phyloP scores from a whole-genome alignment of 2,797 vertebrate genomes.

The Hapalemur alaotrensis region DNA sequence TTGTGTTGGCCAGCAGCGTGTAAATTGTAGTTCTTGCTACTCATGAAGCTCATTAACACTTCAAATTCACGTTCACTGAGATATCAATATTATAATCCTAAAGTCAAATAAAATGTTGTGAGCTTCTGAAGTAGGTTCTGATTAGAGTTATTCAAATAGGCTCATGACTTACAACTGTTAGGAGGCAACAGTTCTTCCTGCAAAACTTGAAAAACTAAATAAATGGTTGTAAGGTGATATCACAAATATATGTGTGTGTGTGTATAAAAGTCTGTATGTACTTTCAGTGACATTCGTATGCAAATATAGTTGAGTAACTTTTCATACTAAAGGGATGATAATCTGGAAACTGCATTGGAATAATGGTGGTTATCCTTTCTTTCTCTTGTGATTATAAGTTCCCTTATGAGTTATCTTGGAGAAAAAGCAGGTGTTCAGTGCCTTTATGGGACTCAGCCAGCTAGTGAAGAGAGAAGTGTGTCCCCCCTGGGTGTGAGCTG shows the following conservation, averaged over 20 bases:
- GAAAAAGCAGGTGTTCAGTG: neutral
- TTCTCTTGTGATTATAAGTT: neutral
- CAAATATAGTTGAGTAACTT: neutral
- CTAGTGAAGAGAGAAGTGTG: neutral
- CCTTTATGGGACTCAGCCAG: neutral
- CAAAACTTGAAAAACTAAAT: neutral
- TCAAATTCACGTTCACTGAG: neutral
- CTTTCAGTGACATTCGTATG: neutral
- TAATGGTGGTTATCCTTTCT: neutral
- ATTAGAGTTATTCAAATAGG: neutral
- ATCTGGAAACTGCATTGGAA: neutral
- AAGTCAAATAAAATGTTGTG: neutral
- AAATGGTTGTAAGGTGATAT: neutral
- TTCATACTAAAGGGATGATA: neutral
- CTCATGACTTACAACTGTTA: neutral
- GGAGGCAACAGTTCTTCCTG: neutral
- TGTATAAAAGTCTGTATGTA: too few relatives aligned
- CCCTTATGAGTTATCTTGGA: neutral
- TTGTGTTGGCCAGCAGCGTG: accelerated
- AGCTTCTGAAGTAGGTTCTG: neutral
- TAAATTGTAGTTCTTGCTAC: neutral
- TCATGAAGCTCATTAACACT: neutral
- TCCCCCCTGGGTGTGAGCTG: neutral
- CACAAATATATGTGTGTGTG: neutral
- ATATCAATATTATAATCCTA: neutral